Conservation (phyloP, 2,888 invertebrate species). For the Dasypolia templi region DNA sequence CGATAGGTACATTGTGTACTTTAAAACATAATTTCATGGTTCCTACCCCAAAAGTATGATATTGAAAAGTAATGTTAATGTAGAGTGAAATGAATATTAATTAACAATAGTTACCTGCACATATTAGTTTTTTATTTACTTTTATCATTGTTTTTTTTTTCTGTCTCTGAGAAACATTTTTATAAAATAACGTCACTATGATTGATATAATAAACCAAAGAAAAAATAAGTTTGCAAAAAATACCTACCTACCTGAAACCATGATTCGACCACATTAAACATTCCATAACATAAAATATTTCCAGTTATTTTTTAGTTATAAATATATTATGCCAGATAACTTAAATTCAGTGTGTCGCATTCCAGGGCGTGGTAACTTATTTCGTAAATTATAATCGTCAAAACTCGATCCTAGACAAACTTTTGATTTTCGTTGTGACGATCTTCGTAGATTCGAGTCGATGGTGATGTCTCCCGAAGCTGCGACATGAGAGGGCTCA, state of each 20-base stretch:
- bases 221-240: conserved; percentile 36
- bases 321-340: neutral
- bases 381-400: neutral
- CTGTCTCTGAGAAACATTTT: conserved; percentile 11
- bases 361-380: neutral
- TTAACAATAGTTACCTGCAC: conserved; percentile 82
- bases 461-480: neutral
- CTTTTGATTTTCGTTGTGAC: neutral
- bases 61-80: conserved; percentile 76
- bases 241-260: conserved; percentile 18
- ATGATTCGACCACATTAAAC: conserved; percentile 44
- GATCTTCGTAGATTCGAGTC: neutral
- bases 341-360: neutral
- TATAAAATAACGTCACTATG: conserved; percentile 24
- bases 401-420: neutral
- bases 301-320: conserved; percentile 22
- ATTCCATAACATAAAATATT: conserved; percentile 53
- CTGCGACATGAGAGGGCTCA: neutral
- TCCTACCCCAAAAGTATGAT: conserved; percentile 87
- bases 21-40: conserved; percentile 83
- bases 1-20: conserved; percentile 71
- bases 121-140: conserved; percentile 54
- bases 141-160: conserved; percentile 25
- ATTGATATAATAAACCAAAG: conserved; percentile 61
- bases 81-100: conserved; percentile 75